phyloP scores from a whole-genome alignment of 2,113 vertebrate species.

The Podarcis muralis region DNA sequence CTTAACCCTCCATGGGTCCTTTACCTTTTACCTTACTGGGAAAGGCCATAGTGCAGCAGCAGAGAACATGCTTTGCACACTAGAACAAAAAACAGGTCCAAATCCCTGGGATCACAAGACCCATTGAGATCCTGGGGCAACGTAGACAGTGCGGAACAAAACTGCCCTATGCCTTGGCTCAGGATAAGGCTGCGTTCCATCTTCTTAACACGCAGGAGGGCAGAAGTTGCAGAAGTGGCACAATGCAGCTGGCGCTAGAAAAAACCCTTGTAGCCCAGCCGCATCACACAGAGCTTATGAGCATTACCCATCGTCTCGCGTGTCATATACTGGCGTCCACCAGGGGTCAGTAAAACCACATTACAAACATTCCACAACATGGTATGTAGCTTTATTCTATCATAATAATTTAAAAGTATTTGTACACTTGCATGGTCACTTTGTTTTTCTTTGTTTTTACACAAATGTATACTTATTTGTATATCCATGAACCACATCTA shows the following conservation, averaged over 20 bases:
- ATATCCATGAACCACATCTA: slow-evolving; percentile 80
- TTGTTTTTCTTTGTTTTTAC: slow-evolving; percentile 67
- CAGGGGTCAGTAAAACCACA: slow-evolving; percentile 86
- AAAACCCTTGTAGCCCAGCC: not conserved
- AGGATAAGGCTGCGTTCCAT: not conserved
- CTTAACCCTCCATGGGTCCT: no score
- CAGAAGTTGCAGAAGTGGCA: not conserved
- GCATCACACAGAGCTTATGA: rapidly evolving
- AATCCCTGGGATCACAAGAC: no score
- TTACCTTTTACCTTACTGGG: no score
- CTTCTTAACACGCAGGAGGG: not conserved
- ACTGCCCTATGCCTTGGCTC: no score
- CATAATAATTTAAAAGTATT: slow-evolving; percentile 92
- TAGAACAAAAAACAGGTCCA: no score
- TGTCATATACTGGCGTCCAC: slow-evolving; percentile 62
- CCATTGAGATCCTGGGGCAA: no score
- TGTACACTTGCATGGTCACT: slow-evolving; percentile 87
- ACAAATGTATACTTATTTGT: slow-evolving; percentile 78
- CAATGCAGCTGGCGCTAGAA: not conserved
- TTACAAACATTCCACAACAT: slow-evolving; percentile 81
- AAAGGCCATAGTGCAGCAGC: no score
- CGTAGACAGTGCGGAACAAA: no score
- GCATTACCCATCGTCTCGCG: not conserved
- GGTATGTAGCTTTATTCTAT: slow-evolving; percentile 86
- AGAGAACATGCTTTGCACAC: no score